Percentiles rank a stretch among this genome's conserved stretches.
phyloP scores from a whole-genome alignment of 2,888 invertebrate genomes.

The Cantharis nigra region DNA sequence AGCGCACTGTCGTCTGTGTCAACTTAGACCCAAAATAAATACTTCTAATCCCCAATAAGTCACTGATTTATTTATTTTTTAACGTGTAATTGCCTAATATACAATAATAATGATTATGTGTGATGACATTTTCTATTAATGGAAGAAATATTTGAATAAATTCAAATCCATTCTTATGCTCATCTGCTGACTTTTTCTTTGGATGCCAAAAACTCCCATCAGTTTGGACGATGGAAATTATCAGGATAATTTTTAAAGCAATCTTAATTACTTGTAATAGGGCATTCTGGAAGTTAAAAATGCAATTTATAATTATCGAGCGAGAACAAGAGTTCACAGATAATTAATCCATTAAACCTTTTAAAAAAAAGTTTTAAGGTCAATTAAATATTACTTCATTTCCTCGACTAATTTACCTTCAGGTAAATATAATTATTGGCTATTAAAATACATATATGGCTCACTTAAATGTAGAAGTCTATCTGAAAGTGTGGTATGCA shows the following conservation, averaged over 20 bases:
- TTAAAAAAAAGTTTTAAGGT: neutral
- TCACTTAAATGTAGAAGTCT: neutral
- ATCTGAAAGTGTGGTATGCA: constrained; percentile 16
- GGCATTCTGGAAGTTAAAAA: neutral
- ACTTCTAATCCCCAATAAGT: neutral
- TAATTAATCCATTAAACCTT: neutral
- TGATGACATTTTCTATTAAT: constrained; percentile 1
- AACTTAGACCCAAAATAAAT: constrained; percentile 1
- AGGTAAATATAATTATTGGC: neutral
- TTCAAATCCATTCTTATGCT: neutral
- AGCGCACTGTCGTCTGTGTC: neutral
- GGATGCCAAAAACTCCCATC: no score
- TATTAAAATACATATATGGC: neutral
- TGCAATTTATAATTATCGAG: neutral
- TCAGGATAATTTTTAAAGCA: neutral
- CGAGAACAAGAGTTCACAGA: neutral
- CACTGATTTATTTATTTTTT: neutral
- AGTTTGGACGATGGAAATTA: no score
- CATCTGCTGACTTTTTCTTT: no score
- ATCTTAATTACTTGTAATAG: neutral
- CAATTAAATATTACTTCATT: neutral
- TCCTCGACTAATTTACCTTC: neutral
- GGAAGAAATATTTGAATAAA: neutral
- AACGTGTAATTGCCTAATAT: neutral
- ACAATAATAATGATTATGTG: constrained; percentile 1